Conservation (phyloP, 1,140 invertebrate genomes). For the Campoletis sonorensis region DNA sequence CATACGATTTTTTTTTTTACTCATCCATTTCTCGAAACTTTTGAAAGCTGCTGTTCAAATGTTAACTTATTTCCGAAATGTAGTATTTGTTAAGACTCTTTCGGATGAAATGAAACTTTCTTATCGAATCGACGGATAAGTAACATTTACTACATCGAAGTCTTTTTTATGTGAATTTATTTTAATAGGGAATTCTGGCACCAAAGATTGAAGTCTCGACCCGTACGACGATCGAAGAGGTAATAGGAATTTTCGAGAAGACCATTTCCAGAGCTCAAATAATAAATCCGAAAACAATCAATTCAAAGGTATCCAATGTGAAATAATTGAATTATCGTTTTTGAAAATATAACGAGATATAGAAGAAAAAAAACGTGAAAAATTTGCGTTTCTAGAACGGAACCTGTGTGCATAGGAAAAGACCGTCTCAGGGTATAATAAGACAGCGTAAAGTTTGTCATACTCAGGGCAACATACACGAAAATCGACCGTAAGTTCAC, state of each 20-base stretch:
- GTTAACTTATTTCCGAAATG: no score
- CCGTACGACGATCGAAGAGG: slow-evolving; percentile 77
- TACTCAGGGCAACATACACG: slow-evolving; percentile 56
- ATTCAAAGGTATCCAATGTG: slow-evolving; percentile 64
- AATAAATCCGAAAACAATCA: slow-evolving; percentile 73
- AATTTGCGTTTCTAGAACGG: slow-evolving; percentile 57
- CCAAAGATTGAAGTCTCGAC: slow-evolving; percentile 80
- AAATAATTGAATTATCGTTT: neutral
- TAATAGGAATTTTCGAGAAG: slow-evolving; percentile 60
- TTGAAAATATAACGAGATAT: neutral
- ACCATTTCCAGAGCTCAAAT: slow-evolving; percentile 51
- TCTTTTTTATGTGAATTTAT: neutral
- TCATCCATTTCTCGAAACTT: no score
- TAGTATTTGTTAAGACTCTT: no score
- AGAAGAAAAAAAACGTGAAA: slow-evolving; percentile 37
- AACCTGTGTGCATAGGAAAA: slow-evolving; percentile 58
- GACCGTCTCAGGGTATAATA: slow-evolving; percentile 61
- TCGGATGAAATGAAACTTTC: no score
- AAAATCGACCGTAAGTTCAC: slow-evolving; percentile 57
- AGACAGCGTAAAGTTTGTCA: slow-evolving; percentile 72
- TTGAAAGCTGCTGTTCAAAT: no score
- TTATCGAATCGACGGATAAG: no score
- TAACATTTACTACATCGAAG: no score
- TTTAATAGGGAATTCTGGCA: slow-evolving; percentile 77
- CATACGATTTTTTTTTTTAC: no score